A percentile compares a stretch with the other conserved stretches of the same genome.
Evolutionary conservation across 2,888 invertebrate genomes (phyloP).

Genomic region (Urechis unicinctus): DNA sequence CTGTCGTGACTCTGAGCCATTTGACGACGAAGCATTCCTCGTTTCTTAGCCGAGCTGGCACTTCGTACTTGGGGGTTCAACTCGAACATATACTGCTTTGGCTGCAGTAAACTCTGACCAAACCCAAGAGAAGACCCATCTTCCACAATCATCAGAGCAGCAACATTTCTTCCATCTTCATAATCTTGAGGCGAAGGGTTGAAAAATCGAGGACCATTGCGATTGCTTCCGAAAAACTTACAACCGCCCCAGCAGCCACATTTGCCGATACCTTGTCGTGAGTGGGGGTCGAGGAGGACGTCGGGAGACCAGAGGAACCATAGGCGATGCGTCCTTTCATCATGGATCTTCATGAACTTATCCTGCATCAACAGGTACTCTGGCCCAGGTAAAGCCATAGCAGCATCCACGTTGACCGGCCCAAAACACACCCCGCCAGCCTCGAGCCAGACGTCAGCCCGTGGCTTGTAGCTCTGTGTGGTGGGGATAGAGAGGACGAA

Average conservation of each 20-base stretch:
- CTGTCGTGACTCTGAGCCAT: neutral
- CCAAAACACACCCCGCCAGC: conserved; percentile 86
- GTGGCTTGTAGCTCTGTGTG: conserved; percentile 24
- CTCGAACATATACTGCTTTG: conserved; percentile 4
- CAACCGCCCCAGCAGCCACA: conserved; percentile 97
- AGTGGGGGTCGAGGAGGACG: neutral
- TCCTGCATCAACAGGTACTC: conserved; percentile 45
- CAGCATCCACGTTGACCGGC: conserved; percentile 82
- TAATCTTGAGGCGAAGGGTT: conserved; percentile 57
- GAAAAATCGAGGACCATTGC: conserved; percentile 81
- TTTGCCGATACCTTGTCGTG: conserved; percentile 50
- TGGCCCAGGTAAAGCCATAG: conserved; percentile 57
- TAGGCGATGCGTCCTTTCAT: conserved; percentile 75
- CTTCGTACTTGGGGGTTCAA: neutral
- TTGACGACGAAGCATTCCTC: no score
- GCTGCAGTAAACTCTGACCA: conserved; percentile 84
- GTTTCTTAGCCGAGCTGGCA: neutral
- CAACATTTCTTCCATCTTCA: conserved; percentile 20
- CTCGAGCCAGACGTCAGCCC: conserved; percentile 68
- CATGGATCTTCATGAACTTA: conserved; percentile 56
- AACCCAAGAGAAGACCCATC: conserved; percentile 70
- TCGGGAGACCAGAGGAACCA: conserved; percentile 86
- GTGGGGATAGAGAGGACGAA: conserved; percentile 58
- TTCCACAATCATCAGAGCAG: conserved; percentile 36
- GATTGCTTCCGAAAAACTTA: conserved; percentile 86